A percentile compares a stretch with the other conserved stretches of the same genome.
Evolutionary conservation across 2,113 vertebrate genomes (phyloP).

Genomic region (Gyps fulvus): DNA sequence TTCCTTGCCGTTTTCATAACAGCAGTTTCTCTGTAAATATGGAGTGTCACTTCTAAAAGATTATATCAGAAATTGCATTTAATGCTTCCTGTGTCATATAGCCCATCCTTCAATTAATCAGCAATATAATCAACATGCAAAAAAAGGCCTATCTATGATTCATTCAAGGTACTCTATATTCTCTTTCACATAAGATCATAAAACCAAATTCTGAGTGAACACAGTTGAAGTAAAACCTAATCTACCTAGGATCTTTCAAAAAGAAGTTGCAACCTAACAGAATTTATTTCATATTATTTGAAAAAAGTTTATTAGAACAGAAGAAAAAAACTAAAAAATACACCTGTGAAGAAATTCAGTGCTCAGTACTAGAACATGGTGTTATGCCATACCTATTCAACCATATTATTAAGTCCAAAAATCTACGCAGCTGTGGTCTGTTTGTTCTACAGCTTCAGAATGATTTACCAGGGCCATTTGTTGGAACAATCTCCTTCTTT

Average conservation of each 20-base stretch:
- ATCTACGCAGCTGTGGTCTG: constrained; percentile 39
- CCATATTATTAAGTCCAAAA: constrained; percentile 57
- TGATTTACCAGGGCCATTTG: constrained; percentile 33
- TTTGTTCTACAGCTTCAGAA: constrained; percentile 47
- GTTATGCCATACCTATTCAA: constrained; percentile 39
- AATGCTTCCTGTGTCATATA: background rate
- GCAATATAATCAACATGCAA: background rate
- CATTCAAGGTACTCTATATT: background rate
- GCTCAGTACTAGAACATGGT: constrained; percentile 29
- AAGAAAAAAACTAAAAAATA: constrained; percentile 50
- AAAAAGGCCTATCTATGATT: background rate
- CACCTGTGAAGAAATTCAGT: constrained; percentile 42
- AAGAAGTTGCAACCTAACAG: background rate
- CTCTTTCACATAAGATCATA: background rate
- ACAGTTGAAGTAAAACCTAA: background rate
- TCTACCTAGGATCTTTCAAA: background rate
- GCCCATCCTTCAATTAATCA: background rate
- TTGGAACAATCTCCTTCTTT: constrained; percentile 27
- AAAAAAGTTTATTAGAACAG: constrained; percentile 23
- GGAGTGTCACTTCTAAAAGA: background rate
- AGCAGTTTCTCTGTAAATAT: background rate
- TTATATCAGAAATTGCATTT: background rate
- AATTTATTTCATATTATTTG: background rate
- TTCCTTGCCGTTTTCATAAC: background rate
- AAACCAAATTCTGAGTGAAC: background rate